Base-by-base conservation (phyloP, 2,888 invertebrate genomes). In the Micoletzkya japonica region DNA sequence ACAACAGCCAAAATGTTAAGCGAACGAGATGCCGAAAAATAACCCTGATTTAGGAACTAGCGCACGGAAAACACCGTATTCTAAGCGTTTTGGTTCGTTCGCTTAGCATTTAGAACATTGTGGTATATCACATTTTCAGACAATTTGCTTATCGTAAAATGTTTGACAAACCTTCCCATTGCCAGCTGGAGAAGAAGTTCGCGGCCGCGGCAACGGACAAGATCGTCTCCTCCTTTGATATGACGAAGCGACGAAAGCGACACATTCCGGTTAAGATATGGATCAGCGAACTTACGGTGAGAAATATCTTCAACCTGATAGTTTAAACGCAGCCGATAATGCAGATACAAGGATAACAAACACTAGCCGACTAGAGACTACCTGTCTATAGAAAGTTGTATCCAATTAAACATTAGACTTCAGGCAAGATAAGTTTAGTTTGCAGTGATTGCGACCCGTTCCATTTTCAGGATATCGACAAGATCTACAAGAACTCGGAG, bases 401-500 rank as follows among this genome's bases (percentile, higher is more conserved):
- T 14, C 6, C 14, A 14, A n/a, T 24, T 1, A 63, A 3, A 1
- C 6, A 50, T 50, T 63, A n/a, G n/a, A n/a, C n/a, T n/a, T n/a
- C n/a, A 17, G 14, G n/a, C 49, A 44, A 14, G n/a, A 44, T n/a
- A 14, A 44, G n/a, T 44, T 44, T n/a, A 44, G 49, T 44, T 44
- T 44, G 49, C 7, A n/a, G n/a, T 32, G 32, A 73, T 6, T 10
- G 2, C 20, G 34, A 14, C n/a, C n/a, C n/a, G n/a, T n/a, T n/a
- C n/a, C n/a, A n/a, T n/a, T n/a, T n/a, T 64, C 49, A 80, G 77
- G 83, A 83, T 68, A 84, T 83, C 67, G 83, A 83, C 72, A 82
- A 82, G 70, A 74, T 83, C 63, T 83, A 83, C 75, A 82, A 83
- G 66, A 71, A 76, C 1, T 79, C 81, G 24, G 83, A 83, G 66